Percentiles rank a stretch among this genome's conserved stretches.
Evolutionary conservation across 1,140 invertebrate genomes (phyloP).

Genomic region (Mylabris phalerata): DNA sequence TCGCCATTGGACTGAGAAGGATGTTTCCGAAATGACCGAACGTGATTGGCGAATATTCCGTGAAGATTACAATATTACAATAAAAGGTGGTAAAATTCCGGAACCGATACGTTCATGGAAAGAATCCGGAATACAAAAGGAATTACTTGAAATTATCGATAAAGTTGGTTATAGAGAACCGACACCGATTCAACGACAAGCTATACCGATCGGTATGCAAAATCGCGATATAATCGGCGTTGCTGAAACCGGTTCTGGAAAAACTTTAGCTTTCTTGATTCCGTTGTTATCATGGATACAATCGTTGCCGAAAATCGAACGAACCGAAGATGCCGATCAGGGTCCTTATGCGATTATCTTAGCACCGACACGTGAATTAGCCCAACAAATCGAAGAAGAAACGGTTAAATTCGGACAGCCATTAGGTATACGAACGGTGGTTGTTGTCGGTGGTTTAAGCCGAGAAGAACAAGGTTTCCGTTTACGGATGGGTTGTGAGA

Average conservation of each 20-base stretch:
- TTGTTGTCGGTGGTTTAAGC: slow-evolving; percentile 95
- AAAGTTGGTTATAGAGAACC: slow-evolving; percentile 96
- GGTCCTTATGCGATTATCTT: slow-evolving; percentile 99
- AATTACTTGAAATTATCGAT: slow-evolving; percentile 92
- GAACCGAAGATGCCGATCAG: slow-evolving; percentile 84
- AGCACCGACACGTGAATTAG: slow-evolving; percentile 97
- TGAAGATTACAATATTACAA: slow-evolving; percentile 98
- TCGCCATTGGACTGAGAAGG: slow-evolving; percentile 97
- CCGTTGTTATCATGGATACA: slow-evolving; percentile 98
- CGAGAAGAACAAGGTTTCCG: slow-evolving; percentile 98
- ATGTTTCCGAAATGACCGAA: slow-evolving; percentile 92
- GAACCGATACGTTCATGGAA: slow-evolving; percentile 94
- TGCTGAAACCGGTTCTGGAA: slow-evolving; percentile 90
- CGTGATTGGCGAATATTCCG: slow-evolving; percentile 99
- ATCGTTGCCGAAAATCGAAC: slow-evolving; percentile 90
- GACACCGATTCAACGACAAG: slow-evolving; percentile 98
- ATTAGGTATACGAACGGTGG: slow-evolving; percentile 91
- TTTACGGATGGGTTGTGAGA: slow-evolving; percentile 94
- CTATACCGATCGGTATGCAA: slow-evolving; percentile 97
- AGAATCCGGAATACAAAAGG: slow-evolving; percentile 85
- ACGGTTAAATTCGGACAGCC: slow-evolving; percentile 95
- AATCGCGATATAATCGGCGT: slow-evolving; percentile 99
- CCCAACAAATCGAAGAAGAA: slow-evolving; percentile 99
- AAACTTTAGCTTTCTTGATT: slow-evolving; percentile 97
- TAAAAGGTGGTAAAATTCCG: slow-evolving; percentile 96